Evolutionary conservation across 1,140 invertebrate genomes (phyloP).

Genomic region (Psilanteris sp.): DNA sequence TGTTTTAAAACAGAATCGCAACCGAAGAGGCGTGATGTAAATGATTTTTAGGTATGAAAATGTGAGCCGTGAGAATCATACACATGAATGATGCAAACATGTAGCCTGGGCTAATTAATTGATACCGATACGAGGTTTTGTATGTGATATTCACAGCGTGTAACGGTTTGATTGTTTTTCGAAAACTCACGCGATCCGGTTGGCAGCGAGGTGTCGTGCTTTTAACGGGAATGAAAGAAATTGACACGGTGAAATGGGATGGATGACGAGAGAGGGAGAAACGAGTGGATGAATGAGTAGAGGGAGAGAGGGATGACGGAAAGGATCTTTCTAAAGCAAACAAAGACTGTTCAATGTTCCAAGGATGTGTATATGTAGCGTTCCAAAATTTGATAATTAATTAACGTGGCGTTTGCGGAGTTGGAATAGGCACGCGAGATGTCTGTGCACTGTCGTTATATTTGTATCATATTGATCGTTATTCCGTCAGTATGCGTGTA

Average conservation of each 20-base stretch:
- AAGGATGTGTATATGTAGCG: constrained; percentile 67
- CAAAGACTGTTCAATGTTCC: constrained; percentile 72
- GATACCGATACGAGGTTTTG: constrained; percentile 39
- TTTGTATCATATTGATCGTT: constrained; percentile 66
- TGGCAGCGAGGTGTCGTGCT: constrained; percentile 6
- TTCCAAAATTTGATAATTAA: constrained; percentile 63
- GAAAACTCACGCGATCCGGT: constrained; percentile 1
- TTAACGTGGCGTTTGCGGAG: constrained; percentile 58
- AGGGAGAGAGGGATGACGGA: constrained; percentile 5
- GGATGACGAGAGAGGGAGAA: not conserved
- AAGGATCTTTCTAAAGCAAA: constrained; percentile 61
- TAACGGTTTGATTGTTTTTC: constrained; percentile 49
- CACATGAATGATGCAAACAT: constrained; percentile 49
- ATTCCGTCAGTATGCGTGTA: constrained; percentile 63
- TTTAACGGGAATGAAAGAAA: no score
- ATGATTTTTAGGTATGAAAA: constrained; percentile 23
- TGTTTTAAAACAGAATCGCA: constrained; percentile 32
- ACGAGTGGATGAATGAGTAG: not conserved
- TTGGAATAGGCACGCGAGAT: constrained; percentile 57
- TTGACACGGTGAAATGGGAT: no score
- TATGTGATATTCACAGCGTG: constrained; percentile 58
- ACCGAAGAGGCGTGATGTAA: constrained; percentile 8
- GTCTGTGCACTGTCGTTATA: constrained; percentile 64
- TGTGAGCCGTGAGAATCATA: constrained; percentile 33
- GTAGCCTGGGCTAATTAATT: constrained; percentile 49